These are phyloP conservation scores for Alethe diademata DNA, from an alignment of 2,113 vertebrate species.

Conservation along the genomic window DNA sequence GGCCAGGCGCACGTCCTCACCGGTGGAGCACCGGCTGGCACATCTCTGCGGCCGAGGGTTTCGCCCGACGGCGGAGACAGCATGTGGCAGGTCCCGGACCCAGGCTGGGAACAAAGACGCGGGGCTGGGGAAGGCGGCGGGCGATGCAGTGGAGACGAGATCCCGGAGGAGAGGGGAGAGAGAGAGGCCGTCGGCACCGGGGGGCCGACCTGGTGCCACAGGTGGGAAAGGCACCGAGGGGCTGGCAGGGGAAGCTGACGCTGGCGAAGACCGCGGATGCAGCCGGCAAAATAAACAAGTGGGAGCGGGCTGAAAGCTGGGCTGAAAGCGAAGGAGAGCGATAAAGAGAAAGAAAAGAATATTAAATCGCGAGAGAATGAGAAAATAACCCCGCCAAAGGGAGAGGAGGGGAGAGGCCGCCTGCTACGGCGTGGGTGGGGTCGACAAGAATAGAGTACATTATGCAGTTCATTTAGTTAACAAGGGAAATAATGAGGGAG, in stretches of 20 bases:
- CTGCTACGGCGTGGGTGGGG: constrained; percentile 97
- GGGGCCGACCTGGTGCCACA: constrained; percentile 14
- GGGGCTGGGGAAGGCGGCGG: not conserved
- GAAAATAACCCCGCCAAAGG: constrained; percentile 79
- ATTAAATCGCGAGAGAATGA: constrained; percentile 84
- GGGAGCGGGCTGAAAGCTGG: constrained; percentile 57
- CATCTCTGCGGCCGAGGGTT: not conserved
- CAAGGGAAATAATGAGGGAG: constrained; percentile 99
- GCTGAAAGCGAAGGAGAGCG: constrained; percentile 56
- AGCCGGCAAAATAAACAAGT: constrained; percentile 66
- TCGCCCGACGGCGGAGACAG: not conserved
- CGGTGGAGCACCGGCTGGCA: not conserved
- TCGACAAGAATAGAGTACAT: constrained; percentile 98
- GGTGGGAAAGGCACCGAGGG: constrained; percentile 34
- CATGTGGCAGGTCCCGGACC: not conserved
- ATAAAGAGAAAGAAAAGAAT: constrained; percentile 84
- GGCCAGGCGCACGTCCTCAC: too few relatives aligned
- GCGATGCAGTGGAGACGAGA: not conserved
- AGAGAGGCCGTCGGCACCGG: not conserved
- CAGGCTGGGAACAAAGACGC: not conserved
- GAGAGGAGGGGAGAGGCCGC: constrained; percentile 78
- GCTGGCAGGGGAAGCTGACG: not conserved
- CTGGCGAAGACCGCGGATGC: not conserved
- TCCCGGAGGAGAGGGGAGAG: too few relatives aligned
- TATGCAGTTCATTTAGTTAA: constrained; percentile 99